phyloP scores from a whole-genome alignment of 23 tunicate genomes.

The Ascidia mentula region DNA sequence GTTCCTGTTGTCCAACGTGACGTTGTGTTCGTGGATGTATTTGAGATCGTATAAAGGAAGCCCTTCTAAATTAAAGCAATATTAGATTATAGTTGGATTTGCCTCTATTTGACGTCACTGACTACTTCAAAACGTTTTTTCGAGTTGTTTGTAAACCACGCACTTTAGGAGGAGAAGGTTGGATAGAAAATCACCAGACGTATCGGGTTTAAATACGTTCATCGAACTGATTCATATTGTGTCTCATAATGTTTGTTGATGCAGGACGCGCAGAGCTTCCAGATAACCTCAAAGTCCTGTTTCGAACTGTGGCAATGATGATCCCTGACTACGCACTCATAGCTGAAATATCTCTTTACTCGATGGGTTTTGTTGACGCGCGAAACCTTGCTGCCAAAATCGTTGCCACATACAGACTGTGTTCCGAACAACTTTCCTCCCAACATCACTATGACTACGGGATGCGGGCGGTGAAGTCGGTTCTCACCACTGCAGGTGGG shows the following conservation, averaged over 20 bases:
- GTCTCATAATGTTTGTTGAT: background rate
- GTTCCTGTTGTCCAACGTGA: too few relatives aligned
- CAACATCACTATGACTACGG: conserved; percentile 99
- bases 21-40: too few relatives aligned
- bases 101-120: too few relatives aligned
- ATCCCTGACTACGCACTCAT: conserved; percentile 97
- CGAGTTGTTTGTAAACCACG: too few relatives aligned
- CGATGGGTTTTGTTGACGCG: conserved; percentile 94
- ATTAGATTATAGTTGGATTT: too few relatives aligned
- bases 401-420: conserved; percentile 85
- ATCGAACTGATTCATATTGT: too few relatives aligned
- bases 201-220: too few relatives aligned
- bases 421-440: conserved; percentile 94
- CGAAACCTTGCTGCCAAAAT: conserved; percentile 93
- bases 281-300: conserved; percentile 88
- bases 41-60: too few relatives aligned
- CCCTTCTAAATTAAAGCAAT: too few relatives aligned
- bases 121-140: too few relatives aligned
- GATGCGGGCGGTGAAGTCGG: conserved; percentile 95
- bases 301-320: conserved; percentile 97
- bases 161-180: too few relatives aligned
- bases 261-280: conserved; percentile 91
- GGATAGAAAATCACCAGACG: too few relatives aligned
- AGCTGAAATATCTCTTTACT: conserved; percentile 95
- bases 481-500: conserved; percentile 83